Conservation (phyloP, 2,113 vertebrate genomes). For the Macrotis lagotis region DNA sequence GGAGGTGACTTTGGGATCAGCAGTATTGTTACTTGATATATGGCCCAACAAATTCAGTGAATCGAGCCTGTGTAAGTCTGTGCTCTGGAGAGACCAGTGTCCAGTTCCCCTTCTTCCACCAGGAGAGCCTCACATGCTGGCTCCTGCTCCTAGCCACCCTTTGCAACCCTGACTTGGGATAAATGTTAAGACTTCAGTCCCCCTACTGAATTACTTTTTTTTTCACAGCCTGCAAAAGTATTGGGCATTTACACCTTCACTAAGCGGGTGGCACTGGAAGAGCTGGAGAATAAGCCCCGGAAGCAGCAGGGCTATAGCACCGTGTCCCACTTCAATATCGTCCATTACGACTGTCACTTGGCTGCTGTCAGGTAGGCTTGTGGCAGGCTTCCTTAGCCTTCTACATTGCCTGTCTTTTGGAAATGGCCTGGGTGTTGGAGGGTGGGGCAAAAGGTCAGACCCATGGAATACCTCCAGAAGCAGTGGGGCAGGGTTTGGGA, state of each 20-base stretch:
- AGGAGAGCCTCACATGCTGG: background rate
- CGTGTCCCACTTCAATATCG: constrained; percentile 99
- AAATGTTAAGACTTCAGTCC: background rate
- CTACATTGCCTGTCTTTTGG: rapidly evolving
- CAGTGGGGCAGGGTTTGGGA: background rate
- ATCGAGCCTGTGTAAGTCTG: background rate
- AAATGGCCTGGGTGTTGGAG: background rate
- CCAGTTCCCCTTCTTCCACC: background rate
- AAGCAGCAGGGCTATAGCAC: constrained; percentile 99
- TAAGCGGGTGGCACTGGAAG: constrained; percentile 95
- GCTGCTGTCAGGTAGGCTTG: constrained; percentile 92
- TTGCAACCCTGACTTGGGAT: background rate
- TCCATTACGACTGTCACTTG: constrained; percentile 98
- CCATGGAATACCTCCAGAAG: background rate
- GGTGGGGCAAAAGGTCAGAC: background rate
- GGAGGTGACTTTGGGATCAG: background rate
- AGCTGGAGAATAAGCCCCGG: constrained; percentile 97
- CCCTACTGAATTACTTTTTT: constrained; percentile 20
- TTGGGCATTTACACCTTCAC: constrained; percentile 99
- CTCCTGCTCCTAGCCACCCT: background rate
- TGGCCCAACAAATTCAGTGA: background rate
- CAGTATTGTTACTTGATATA: background rate
- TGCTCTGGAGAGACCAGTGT: background rate
- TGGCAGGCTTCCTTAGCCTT: rapidly evolving
- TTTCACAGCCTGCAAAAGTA: constrained; percentile 93